Conservation (phyloP, 2,797 vertebrate species). For the Micrastur ruficollis region DNA sequence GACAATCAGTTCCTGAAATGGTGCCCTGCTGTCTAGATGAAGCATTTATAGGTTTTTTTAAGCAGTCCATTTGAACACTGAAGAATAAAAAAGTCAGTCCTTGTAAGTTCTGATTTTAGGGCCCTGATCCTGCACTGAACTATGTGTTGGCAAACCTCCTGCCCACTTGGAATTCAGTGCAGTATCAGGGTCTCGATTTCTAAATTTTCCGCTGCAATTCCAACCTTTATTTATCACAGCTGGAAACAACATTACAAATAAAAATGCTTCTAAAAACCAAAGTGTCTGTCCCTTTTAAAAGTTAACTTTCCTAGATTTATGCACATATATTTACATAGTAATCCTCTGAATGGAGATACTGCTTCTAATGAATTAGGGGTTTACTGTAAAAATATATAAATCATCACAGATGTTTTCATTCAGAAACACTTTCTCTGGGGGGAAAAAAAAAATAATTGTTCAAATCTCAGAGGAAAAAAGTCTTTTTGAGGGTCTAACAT, state of each 20-base stretch:
- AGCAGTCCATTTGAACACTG: slow-evolving; percentile 48
- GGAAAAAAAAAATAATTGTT: background rate
- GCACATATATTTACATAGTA: slow-evolving; percentile 52
- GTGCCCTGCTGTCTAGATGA: slow-evolving; percentile 64
- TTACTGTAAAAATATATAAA: slow-evolving; percentile 44
- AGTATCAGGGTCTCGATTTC: background rate
- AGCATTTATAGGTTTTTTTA: slow-evolving; percentile 59
- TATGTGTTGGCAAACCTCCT: background rate
- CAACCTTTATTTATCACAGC: slow-evolving; percentile 47
- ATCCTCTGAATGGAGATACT: slow-evolving; percentile 4
- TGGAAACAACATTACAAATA: slow-evolving; percentile 38
- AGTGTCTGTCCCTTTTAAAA: slow-evolving; percentile 31
- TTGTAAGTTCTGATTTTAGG: slow-evolving; percentile 29
- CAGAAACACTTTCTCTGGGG: background rate
- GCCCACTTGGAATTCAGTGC: slow-evolving; percentile 21
- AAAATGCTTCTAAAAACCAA: slow-evolving; percentile 14
- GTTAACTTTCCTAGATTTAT: slow-evolving; percentile 41
- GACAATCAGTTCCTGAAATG: slow-evolving; percentile 65
- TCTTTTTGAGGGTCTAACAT: background rate
- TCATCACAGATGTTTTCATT: slow-evolving; percentile 17
- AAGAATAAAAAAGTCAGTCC: slow-evolving; percentile 22
- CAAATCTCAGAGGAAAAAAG: background rate
- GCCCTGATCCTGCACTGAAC: background rate
- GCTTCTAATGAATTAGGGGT: slow-evolving; percentile 10
- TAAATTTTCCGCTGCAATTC: background rate